Conservation (phyloP, 2,888 invertebrate species). For the Aleiodes testaceus region DNA sequence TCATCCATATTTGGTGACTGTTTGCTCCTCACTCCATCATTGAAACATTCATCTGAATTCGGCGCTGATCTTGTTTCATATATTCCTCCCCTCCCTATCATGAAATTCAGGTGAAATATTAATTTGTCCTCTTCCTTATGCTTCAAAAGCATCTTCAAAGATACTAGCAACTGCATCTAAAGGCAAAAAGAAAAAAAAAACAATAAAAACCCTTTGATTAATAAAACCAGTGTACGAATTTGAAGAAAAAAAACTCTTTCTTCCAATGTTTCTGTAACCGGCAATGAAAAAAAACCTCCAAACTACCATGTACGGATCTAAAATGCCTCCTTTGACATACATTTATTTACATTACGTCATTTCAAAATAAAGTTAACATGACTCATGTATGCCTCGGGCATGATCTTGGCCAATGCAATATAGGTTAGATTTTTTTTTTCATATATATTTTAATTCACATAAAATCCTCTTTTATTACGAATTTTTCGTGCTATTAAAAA, state of each 20-base stretch:
- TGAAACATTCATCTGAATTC: slow-evolving; percentile 27
- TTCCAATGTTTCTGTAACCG: not conserved
- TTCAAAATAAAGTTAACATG: slow-evolving; percentile 34
- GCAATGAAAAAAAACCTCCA: slow-evolving; percentile 8
- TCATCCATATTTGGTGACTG: slow-evolving; percentile 27
- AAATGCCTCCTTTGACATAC: slow-evolving; percentile 28
- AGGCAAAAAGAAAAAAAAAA: no score
- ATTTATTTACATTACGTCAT: slow-evolving; percentile 42
- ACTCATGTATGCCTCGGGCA: slow-evolving; percentile 24
- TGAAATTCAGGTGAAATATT: not conserved
- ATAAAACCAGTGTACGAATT: no score
- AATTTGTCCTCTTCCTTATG: not conserved
- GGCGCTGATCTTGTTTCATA: not conserved
- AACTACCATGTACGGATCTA: slow-evolving; percentile 38
- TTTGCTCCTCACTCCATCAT: slow-evolving; percentile 4
- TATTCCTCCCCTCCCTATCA: not conserved
- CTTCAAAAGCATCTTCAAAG: no score
- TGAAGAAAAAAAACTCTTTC: no score
- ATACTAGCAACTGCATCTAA: no score
- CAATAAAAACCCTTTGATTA: no score
- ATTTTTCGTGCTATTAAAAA: no score
- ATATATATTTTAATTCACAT: no score
- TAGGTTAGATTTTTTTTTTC: not conserved
- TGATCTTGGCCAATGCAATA: not conserved
- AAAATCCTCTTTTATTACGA: not conserved